Evolutionary conservation across 2,888 invertebrate species (phyloP), one percentile per base, ranked within the genome.

Genomic region (Drosophila putrida): DNA sequence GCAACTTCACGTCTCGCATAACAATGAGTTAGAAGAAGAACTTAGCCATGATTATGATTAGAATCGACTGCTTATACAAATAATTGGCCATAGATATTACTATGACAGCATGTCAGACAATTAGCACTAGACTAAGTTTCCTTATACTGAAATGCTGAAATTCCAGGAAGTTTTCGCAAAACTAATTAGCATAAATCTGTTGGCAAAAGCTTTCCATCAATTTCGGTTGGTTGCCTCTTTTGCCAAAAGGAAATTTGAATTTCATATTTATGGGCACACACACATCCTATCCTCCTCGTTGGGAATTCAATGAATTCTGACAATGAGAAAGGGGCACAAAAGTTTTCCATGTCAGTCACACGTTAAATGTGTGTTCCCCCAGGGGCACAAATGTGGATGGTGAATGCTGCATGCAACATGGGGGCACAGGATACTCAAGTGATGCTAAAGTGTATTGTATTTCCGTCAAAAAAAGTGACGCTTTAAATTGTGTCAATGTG

Each of bases 161-260:
- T 75, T 71, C 49, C 35, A 41, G 38, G 11, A 20, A 15, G 38
- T 13, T 36, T 8, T 5, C n/a, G 25, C 33, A 36, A 59, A 59
- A 4, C 31, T 43, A 61, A 74, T 76, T 65, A 67, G 60, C 58
- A 63, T 63, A 53, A 55, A 63, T 58, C 61, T 60, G 38, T 38
- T 35, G 44, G 25, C 43, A 39, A 13, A 43, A 53, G 49, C 44
- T 50, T 31, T 55, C 55, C 59, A 54, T 41, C 28, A 60, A 54
- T 46, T 49, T 44, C 20, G 13, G 36, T 2, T 15, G 13, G 49
- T n/a, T 31, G 55, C 41, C 27, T 15, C 28, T 35, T 39, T 58
- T 20, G 3, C 2, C 36, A 47, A 58, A 25, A 47, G 76, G 68
- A 75, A 75, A 82, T 82, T 72, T 61, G 53, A 75, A 78, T 62